Base-by-base conservation (phyloP, 2,888 invertebrate species). In the Drosophila rubida region DNA sequence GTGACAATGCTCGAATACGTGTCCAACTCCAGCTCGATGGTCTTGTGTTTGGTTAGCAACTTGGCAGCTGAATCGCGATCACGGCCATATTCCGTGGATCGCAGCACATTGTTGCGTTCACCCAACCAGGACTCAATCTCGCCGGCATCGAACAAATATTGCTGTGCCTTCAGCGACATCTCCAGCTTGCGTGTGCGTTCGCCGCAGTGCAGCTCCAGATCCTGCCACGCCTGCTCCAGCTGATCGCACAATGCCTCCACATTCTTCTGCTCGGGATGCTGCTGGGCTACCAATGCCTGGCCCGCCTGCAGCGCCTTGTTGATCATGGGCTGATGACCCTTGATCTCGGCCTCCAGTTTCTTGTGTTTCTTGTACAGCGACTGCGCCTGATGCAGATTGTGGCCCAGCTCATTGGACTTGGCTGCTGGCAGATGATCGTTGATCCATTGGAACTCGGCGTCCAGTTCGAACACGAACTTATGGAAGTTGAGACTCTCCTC, bases 391-490 rank as follows among this genome's bases (percentile, higher is more conserved):
- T 97, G 96, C 39, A 99, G 93, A 92, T 97, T 98, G 55, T 95
- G 95, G 0, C 98, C 97, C 22, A 96, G 92, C 25, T 94, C 93
- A 11, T 94, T 94, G 0, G 97, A 96, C 0, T 95, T 93, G 0
- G 97, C 98, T 0, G 95, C 94, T 0, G 97, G 96, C 75, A 95
- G 91, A 67, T 98, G 97, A 91, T 99, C 99, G 37, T 95, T 95
- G 74, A 99, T 96, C 99, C 99, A 99, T 89, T 97, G 97, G 82
- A 97, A 93, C 91, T 99, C 99, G 1, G 96, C 95, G 48, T 97
- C 96, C 46, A 98, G 94, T 89, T 98, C 98, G 85, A 98, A 98
- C 2, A 96, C 95, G 91, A 98, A 98, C 91, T 98, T 97, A 92
- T 99, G 98, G 63, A 90, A 92, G 62, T 95, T 94, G 9, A 97